Evolutionary conservation across 1,140 invertebrate species (phyloP).

Genomic region (Aculops lycopersici): DNA sequence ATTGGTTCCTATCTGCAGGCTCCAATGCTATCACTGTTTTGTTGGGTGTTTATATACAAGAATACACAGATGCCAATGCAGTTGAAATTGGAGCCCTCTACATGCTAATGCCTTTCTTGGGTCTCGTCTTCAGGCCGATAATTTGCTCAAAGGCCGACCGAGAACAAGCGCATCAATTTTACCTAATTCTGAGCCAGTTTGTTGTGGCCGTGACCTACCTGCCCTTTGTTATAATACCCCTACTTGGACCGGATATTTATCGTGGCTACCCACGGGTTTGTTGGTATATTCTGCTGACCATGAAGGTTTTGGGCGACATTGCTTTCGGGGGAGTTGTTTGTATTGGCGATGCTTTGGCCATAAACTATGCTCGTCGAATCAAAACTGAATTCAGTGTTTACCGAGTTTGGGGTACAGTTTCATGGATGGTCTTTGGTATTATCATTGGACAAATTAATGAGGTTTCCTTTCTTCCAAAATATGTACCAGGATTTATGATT

Average conservation of each 20-base stretch:
- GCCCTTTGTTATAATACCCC: too few species aligned
- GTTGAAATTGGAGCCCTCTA: neutral
- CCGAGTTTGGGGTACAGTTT: neutral
- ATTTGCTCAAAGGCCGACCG: neutral
- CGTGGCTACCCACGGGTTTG: neutral
- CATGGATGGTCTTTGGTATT: neutral
- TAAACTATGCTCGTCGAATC: neutral
- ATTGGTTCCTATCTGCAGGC: neutral
- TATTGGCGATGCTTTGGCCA: neutral
- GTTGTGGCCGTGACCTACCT: too few species aligned
- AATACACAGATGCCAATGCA: neutral
- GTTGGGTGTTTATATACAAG: neutral
- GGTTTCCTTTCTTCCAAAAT: neutral
- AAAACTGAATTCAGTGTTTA: neutral
- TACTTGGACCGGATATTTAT: too few species aligned
- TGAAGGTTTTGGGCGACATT: neutral
- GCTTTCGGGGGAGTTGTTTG: neutral
- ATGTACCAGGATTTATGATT: neutral
- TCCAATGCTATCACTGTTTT: neutral
- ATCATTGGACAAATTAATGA: neutral
- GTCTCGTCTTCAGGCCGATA: neutral
- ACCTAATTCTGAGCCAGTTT: too few species aligned
- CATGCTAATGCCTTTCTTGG: neutral
- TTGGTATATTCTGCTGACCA: neutral
- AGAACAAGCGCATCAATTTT: neutral